These are phyloP conservation scores for Noctua pronuba DNA, from an alignment of 2,888 invertebrate genomes.

Conservation along the genomic window DNA sequence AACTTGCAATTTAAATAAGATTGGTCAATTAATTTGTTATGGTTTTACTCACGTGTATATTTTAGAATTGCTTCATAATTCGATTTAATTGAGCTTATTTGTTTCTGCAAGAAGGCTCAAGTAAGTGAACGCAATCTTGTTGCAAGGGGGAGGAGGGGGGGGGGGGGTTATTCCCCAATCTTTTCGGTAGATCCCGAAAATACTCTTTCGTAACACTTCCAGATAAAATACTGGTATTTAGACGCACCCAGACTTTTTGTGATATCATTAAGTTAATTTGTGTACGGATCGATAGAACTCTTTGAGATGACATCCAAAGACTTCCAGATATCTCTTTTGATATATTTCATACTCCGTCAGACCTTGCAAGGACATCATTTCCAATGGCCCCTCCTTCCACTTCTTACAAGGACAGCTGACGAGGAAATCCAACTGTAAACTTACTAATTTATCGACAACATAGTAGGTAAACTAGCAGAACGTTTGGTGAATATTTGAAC, in stretches of 20 bases:
- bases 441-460: constrained; percentile 24
- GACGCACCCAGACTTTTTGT: neutral
- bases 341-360: neutral
- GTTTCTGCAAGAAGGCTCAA: neutral
- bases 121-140: neutral
- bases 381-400: neutral
- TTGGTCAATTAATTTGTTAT: neutral
- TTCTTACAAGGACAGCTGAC: neutral
- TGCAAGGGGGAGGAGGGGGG: neutral
- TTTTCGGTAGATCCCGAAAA: neutral
- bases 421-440: constrained; percentile 13
- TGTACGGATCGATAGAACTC: neutral
- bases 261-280: neutral
- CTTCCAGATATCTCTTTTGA: neutral
- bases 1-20: neutral
- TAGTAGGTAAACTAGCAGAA: constrained; percentile 18
- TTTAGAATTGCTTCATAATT: neutral
- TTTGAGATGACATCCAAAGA: neutral
- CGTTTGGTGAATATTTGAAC: constrained; percentile 48
- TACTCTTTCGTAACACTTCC: neutral
- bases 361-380: constrained; percentile 1
- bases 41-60: neutral
- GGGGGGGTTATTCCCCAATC: neutral
- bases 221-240: neutral
- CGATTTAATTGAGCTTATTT: neutral